Percentiles rank a stretch among this genome's conserved stretches.
Evolutionary conservation across 92 coral and sea anemone species (phyloP).

Genomic region (Chrysogorgia sp.): DNA sequence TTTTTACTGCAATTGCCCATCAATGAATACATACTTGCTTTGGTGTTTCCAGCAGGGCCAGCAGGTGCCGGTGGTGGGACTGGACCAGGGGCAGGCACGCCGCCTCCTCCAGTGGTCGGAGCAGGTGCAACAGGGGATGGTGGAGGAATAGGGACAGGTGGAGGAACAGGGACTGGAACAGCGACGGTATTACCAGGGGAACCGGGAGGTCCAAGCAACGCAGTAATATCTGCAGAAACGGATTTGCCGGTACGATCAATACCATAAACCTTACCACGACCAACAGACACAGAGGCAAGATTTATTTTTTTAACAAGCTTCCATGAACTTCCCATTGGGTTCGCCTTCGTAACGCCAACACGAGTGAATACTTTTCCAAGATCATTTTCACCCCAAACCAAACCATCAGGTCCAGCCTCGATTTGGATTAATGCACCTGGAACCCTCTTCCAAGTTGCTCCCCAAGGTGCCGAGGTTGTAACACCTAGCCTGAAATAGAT

Average conservation of each 20-base stretch:
- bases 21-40: constrained; percentile 10
- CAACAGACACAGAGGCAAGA: constrained; percentile 13
- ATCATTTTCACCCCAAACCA: constrained; percentile 31
- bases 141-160: constrained; percentile 5
- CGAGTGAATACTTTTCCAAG: neutral
- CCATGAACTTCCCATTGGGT: constrained; percentile 13
- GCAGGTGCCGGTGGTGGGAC: constrained; percentile 1
- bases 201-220: neutral
- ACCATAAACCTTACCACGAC: constrained; percentile 18
- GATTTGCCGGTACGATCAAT: constrained; percentile 10
- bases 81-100: neutral
- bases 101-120: no score
- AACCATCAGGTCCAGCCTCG: constrained; percentile 29
- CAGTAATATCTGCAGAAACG: neutral
- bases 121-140: constrained; percentile 13
- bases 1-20: no score
- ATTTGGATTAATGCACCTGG: constrained; percentile 19
- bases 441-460: constrained; percentile 23
- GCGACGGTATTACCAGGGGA: neutral
- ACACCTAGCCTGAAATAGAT: constrained; percentile 27
- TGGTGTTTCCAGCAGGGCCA: neutral
- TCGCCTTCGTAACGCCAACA: neutral
- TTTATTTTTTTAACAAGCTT: neutral
- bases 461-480: neutral
- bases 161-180: neutral